These are phyloP conservation scores for Mastomys natalensis DNA, from an alignment of 2,113 vertebrate species.

Conservation along the genomic window DNA sequence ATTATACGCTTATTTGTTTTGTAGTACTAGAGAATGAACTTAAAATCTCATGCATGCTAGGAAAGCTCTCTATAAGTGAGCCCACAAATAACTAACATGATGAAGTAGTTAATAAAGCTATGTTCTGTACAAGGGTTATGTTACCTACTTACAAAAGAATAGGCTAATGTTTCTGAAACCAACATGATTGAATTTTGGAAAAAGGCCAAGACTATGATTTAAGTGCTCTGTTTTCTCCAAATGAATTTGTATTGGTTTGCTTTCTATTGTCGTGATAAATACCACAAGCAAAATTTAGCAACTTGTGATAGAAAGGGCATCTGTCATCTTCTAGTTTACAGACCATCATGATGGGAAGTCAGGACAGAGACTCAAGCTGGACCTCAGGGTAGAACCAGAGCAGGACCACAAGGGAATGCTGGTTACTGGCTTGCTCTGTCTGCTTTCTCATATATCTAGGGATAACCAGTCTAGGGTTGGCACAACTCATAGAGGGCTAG, in stretches of 20 bases:
- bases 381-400: not conserved
- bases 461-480: not conserved
- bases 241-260: not conserved
- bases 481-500: not conserved
- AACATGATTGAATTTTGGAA: slow-evolving; percentile 75
- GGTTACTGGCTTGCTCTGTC: not conserved
- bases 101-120: not conserved
- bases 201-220: slow-evolving; percentile 56
- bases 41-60: not conserved
- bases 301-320: not conserved
- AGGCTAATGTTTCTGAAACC: slow-evolving; percentile 69
- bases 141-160: slow-evolving; percentile 64
- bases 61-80: not conserved
- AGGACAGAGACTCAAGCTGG: not conserved
- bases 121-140: not conserved
- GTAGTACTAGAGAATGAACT: not conserved
- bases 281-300: not conserved
- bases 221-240: not conserved
- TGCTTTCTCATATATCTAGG: not conserved
- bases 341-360: not conserved
- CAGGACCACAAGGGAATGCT: not conserved
- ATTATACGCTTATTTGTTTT: not conserved
- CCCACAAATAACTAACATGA: not conserved
- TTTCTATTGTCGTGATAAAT: not conserved
- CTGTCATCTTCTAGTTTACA: not conserved